A percentile compares a stretch with the other conserved stretches of the same genome.
phyloP scores from a whole-genome alignment of 2,113 vertebrate species.

The Equus przewalskii region DNA sequence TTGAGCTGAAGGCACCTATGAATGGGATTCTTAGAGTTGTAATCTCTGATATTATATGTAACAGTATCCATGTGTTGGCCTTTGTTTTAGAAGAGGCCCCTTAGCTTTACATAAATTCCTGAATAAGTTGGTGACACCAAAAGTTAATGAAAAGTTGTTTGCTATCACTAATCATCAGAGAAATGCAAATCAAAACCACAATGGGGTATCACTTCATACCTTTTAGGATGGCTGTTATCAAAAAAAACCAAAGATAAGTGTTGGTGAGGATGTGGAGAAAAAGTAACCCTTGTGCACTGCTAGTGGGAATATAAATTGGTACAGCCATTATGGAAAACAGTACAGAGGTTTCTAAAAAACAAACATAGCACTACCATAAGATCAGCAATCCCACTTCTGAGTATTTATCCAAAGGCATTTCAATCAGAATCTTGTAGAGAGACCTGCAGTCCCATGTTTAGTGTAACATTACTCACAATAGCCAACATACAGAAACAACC shows the following conservation, averaged over 20 bases:
- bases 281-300: not conserved
- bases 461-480: not conserved
- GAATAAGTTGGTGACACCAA: not conserved
- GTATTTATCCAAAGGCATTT: not conserved
- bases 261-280: not conserved
- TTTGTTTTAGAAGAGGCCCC: not conserved
- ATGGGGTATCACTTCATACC: not conserved
- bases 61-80: not conserved
- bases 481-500: not conserved
- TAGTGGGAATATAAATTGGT: not conserved
- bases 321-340: not conserved
- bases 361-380: not conserved
- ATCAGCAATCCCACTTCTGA: not conserved
- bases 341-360: not conserved
- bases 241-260: not conserved
- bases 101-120: not conserved
- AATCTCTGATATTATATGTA: not conserved
- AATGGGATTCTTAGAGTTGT: not conserved
- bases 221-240: not conserved
- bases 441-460: not conserved
- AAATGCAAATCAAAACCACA: not conserved
- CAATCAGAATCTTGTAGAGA: not conserved
- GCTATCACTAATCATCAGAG: not conserved
- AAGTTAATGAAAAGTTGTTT: not conserved
- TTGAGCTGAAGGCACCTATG: not conserved